These are phyloP conservation scores for Orbicella faveolata DNA, from an alignment of 64 coral and sea anemone genomes.

Conservation along the genomic window DNA sequence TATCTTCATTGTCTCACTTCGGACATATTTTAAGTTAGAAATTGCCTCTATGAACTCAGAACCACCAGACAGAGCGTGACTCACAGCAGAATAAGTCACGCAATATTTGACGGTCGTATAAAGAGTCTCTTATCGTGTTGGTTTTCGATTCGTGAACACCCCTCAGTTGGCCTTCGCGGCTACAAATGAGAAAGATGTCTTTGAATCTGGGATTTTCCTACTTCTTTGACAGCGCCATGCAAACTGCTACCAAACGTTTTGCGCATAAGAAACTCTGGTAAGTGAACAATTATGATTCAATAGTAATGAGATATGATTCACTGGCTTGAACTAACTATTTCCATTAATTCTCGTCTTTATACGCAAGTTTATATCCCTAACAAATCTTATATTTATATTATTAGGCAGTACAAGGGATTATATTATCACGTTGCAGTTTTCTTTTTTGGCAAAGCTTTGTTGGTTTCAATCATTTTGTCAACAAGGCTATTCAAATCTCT, in stretches of 20 bases:
- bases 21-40: not conserved
- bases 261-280: constrained; percentile 90
- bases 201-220: constrained; percentile 61
- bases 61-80: not conserved
- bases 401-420: no score
- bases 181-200: constrained; percentile 1
- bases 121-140: not conserved
- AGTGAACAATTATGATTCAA: not conserved
- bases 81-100: not conserved
- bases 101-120: not conserved
- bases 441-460: no score
- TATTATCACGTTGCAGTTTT: no score
- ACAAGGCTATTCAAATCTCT: no score
- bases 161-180: not conserved
- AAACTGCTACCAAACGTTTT: constrained; percentile 81
- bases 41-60: not conserved
- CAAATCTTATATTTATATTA: no score
- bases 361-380: not conserved
- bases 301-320: not conserved
- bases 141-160: not conserved
- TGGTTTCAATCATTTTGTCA: no score
- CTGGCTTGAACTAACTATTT: no score
- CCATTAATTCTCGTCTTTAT: not conserved
- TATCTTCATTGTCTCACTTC: not conserved
- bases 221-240: constrained; percentile 81